phyloP scores from a whole-genome alignment of 1,140 invertebrate species.

The Drosophila ogumai region DNA sequence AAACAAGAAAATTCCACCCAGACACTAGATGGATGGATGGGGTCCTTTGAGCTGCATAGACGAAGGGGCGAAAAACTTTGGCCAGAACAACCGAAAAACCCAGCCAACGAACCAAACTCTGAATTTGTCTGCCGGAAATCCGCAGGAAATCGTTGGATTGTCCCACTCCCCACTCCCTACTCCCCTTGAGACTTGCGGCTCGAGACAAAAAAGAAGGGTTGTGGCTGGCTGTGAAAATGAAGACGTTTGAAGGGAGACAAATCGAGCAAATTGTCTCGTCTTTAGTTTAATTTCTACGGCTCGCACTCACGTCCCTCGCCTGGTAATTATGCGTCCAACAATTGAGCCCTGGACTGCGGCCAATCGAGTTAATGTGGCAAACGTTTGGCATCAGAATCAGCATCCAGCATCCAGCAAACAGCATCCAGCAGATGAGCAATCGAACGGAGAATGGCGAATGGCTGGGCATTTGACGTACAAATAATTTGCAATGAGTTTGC shows the following conservation, averaged over 20 bases:
- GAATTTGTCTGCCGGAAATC: constrained; percentile 81
- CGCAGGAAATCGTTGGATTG: constrained; percentile 81
- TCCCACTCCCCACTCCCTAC: constrained; percentile 9
- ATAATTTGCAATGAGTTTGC: constrained; percentile 82
- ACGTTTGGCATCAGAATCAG: constrained; percentile 72
- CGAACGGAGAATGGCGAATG: constrained; percentile 22
- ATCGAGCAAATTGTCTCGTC: constrained; percentile 64
- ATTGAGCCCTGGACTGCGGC: constrained; percentile 71
- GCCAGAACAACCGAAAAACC: constrained; percentile 22
- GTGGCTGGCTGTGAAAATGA: constrained; percentile 18
- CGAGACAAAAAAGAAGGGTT: constrained; percentile 67
- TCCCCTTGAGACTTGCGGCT: background rate
- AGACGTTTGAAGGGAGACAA: constrained; percentile 16
- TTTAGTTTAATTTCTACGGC: constrained; percentile 63
- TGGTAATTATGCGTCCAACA: constrained; percentile 74
- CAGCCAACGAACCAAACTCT: constrained; percentile 62
- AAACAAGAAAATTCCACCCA: constrained; percentile 80
- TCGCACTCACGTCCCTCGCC: constrained; percentile 60
- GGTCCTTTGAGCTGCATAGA: constrained; percentile 32
- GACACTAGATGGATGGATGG: constrained; percentile 52
- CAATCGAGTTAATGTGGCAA: constrained; percentile 80
- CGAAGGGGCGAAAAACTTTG: constrained; percentile 59
- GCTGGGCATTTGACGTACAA: constrained; percentile 69
- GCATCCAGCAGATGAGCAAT: constrained; percentile 38
- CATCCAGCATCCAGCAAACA: constrained; percentile 12